Percentiles rank a stretch among this genome's conserved stretches.
These are phyloP conservation scores for Neodiprion virginianus DNA, from an alignment of 1,140 invertebrate genomes.

Conservation along the genomic window DNA sequence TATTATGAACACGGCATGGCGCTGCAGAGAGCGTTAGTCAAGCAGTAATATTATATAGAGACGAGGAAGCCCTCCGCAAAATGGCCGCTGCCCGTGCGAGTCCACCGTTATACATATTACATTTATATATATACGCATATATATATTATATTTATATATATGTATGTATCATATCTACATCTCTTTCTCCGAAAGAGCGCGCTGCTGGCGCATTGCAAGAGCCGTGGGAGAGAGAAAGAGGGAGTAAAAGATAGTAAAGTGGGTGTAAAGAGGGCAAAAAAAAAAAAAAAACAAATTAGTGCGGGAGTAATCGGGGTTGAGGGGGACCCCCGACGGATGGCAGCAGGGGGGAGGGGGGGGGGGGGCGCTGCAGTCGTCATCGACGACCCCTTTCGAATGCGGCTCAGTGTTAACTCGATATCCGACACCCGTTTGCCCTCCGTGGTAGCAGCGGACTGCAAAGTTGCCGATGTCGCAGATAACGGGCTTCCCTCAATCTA, in stretches of 20 bases:
- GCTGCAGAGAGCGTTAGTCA: too few species aligned
- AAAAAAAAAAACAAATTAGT: background rate
- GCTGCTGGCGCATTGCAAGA: too few species aligned
- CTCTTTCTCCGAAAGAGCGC: too few species aligned
- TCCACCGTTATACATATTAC: too few species aligned
- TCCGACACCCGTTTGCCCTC: constrained; percentile 2
- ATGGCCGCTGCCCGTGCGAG: too few species aligned
- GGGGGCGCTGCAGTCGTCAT: background rate
- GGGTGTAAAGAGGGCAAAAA: background rate
- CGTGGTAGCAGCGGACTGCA: background rate
- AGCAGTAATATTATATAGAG: too few species aligned
- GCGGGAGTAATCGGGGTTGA: constrained; percentile 19
- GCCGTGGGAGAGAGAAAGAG: too few species aligned
- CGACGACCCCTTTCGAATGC: background rate
- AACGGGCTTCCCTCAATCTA: background rate
- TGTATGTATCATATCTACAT: too few species aligned
- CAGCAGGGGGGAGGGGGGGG: background rate
- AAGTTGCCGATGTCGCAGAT: constrained; percentile 4
- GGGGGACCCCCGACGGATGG: background rate
- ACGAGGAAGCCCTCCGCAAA: too few species aligned
- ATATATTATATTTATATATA: too few species aligned
- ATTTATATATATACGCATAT: too few species aligned
- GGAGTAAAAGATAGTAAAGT: background rate
- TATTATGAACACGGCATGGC: too few species aligned
- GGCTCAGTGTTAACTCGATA: constrained; percentile 3